Conservation (phyloP, 2,888 invertebrate species). For the Palloptera scutellata region DNA sequence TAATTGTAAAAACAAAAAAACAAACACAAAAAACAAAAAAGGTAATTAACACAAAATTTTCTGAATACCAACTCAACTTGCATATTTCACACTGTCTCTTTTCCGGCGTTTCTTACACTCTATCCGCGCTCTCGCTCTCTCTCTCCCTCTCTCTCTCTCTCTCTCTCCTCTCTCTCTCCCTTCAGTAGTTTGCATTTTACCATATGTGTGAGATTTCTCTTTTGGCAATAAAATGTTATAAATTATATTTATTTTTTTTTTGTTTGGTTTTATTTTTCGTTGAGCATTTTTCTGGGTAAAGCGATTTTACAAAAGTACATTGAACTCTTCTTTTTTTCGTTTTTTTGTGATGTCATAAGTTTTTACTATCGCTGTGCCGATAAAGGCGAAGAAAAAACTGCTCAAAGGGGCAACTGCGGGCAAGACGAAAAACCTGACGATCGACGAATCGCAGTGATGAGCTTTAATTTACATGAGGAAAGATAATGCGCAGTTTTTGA, state of each 20-base stretch:
- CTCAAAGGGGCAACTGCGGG: slow-evolving; percentile 1
- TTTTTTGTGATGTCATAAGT: slow-evolving; percentile 33
- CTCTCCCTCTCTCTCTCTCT: not conserved
- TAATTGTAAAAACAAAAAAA: too few relatives aligned
- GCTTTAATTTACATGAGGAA: too few relatives aligned
- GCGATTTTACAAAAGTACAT: slow-evolving; percentile 24
- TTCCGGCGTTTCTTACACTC: not conserved
- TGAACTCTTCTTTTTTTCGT: slow-evolving; percentile 25
- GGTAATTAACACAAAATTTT: not conserved
- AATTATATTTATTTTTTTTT: slow-evolving; percentile 18
- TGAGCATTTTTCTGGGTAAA: slow-evolving; percentile 16
- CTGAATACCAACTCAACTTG: not conserved
- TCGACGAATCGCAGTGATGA: too few relatives aligned
- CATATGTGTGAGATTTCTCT: slow-evolving; percentile 14
- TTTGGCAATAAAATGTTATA: slow-evolving; percentile 25
- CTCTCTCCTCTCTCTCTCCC: not conserved
- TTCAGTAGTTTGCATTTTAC: not conserved
- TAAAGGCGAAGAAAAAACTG: slow-evolving; percentile 4
- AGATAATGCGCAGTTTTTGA: too few relatives aligned
- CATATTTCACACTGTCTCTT: not conserved
- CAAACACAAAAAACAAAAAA: not conserved
- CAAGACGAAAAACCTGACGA: too few relatives aligned
- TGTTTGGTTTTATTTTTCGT: slow-evolving; percentile 12
- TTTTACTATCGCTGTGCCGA: slow-evolving; percentile 25
- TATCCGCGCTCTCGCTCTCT: not conserved